Conservation (phyloP, 2,113 vertebrate genomes). For the Salvelinus namaycush region DNA sequence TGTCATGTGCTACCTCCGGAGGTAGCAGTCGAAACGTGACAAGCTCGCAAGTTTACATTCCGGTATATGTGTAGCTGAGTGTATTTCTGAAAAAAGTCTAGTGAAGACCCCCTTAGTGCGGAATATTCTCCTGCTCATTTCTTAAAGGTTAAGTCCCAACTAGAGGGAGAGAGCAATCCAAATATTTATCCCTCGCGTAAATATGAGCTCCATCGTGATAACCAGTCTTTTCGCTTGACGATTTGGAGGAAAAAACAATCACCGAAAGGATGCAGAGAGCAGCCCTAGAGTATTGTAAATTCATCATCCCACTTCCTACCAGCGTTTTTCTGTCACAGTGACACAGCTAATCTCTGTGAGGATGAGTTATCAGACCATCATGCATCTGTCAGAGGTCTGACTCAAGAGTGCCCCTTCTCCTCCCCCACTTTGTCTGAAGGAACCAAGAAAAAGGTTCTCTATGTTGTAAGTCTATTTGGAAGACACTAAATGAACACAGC, state of each 20-base stretch:
- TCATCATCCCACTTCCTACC: not conserved
- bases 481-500: no score
- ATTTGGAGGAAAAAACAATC: not conserved
- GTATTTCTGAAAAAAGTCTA: no score
- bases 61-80: no score
- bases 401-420: no score
- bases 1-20: no score
- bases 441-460: no score
- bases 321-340: not conserved
- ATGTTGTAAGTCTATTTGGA: no score
- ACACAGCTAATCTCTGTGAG: not conserved
- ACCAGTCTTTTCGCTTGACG: not conserved
- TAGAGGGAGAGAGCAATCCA: not conserved
- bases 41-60: no score
- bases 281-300: not conserved
- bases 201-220: not conserved
- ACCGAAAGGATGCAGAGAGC: not conserved
- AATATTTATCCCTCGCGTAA: constrained; percentile 7
- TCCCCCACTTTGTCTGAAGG: no score
- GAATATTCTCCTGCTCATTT: not conserved
- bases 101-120: not conserved
- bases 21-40: no score
- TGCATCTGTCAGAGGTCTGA: not conserved
- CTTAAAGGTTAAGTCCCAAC: not conserved
- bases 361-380: not conserved